Evolutionary conservation across 2,113 vertebrate species (phyloP).

Genomic region (Maccullochella peelii): DNA sequence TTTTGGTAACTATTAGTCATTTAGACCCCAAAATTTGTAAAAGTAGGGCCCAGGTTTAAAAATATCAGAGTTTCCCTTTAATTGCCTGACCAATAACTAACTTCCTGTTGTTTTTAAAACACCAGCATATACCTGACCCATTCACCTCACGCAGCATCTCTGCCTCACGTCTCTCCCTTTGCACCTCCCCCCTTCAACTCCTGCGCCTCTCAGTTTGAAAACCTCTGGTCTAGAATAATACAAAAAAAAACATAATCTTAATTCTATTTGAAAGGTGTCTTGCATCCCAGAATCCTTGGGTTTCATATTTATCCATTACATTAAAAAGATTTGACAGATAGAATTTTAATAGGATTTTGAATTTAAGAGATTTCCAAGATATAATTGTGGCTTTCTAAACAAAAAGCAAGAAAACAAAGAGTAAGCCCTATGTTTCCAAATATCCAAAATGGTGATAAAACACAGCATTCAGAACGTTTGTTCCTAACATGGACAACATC

Average conservation of each 20-base stretch:
- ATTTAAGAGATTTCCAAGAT: constrained; percentile 3
- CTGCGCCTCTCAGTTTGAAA: neutral
- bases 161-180: neutral
- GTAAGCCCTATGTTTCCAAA: constrained; percentile 29
- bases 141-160: neutral
- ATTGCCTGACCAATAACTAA: neutral
- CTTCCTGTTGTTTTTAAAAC: neutral
- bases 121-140: neutral
- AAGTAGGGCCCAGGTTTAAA: too few species aligned
- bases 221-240: neutral
- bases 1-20: too few species aligned
- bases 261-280: neutral
- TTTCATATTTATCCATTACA: constrained; percentile 10
- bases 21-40: too few species aligned
- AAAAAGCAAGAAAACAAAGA: constrained; percentile 1
- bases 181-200: too few species aligned
- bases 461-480: neutral
- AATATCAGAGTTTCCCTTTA: too few species aligned
- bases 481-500: constrained; percentile 33
- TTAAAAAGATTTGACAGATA: constrained; percentile 4
- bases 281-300: neutral
- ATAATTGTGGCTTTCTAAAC: constrained; percentile 26
- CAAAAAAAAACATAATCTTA: neutral
- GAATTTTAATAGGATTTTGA: neutral
- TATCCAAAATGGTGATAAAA: constrained; percentile 11